Evolutionary conservation across 1,140 invertebrate genomes (phyloP), one percentile per base, ranked within the genome.

Genomic region (Centruroides sculpturatus): DNA sequence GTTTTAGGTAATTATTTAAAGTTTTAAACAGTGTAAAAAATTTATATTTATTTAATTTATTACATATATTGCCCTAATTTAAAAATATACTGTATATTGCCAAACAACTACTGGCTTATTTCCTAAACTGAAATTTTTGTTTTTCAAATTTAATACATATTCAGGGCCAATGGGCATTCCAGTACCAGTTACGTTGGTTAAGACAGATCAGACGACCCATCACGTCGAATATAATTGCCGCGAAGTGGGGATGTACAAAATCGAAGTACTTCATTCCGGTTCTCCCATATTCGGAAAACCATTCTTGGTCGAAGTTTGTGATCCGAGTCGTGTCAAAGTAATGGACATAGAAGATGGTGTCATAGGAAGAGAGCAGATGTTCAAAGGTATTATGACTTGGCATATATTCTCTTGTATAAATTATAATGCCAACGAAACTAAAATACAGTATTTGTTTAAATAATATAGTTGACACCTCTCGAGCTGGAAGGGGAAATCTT

Each of bases 401-500:
- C 9, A 47, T 6, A 47, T 61, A 12, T 41, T n/a, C 6, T 13
- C 36, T 47, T 7, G 0, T 47, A 0, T 57, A 57, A 11, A 11
- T 36, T 46, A 47, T 47, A 47, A 57, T n/a, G 36, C 3, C 3
- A 5, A 10, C 3, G 41, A 57, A 9, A 34, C 3, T 36, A 9
- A 23, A 48, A 56, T 60, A 58, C 41, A 3, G 13, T 13, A 23
- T 23, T 23, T 59, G 12, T 35, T 56, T 47, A 47, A 54, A 57
- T 59, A 9, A 59, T 60, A 82, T 71, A 80, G 84, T 81, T 72
- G 83, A 66, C 80, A 81, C 67, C 78, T 83, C 71, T 47, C 68
- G 72, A 69, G 89, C 88, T 35, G 92, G 92, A 4, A 80, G 84
- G 59, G 92, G 92, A 5, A 85, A 86, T 55, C 73, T 95, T 3